A percentile compares a stretch with the other conserved stretches of the same genome.
phyloP scores from a whole-genome alignment of 2,797 vertebrate genomes.

The Cheirogaleus major region DNA sequence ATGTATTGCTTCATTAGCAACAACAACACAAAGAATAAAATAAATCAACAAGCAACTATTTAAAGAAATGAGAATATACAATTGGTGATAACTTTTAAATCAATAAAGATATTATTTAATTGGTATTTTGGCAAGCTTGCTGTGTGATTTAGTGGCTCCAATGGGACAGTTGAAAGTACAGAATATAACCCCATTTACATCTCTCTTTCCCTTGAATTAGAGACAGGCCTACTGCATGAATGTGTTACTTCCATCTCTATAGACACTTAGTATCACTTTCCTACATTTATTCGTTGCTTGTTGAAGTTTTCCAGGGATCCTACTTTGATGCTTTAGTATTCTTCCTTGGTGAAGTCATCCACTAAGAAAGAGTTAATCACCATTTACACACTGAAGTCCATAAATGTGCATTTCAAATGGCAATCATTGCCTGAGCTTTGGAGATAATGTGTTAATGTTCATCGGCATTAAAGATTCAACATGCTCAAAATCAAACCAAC shows the following conservation, averaged over 20 bases:
- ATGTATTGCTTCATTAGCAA: neutral
- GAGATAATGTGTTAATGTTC: neutral
- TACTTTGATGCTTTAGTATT: neutral
- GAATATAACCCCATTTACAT: neutral
- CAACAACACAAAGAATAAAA: neutral
- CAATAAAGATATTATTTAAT: neutral
- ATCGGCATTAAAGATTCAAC: neutral
- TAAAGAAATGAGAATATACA: neutral
- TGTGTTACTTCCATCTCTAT: neutral
- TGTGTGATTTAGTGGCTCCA: neutral
- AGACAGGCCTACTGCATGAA: neutral
- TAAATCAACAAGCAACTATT: neutral
- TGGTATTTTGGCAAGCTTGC: neutral
- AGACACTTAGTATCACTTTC: neutral
- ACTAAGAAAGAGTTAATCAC: neutral
- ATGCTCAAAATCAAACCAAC: neutral
- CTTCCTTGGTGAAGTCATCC: constrained; percentile 6
- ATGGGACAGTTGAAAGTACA: neutral
- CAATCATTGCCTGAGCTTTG: neutral
- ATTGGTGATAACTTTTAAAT: neutral
- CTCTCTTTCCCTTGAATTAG: neutral
- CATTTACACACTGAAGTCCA: neutral
- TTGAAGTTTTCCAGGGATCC: constrained; percentile 39
- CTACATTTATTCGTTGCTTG: constrained; percentile 43
- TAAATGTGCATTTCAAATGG: neutral